Evolutionary conservation across 2,797 vertebrate genomes (phyloP).

Genomic region (Uromys caudimaculatus): DNA sequence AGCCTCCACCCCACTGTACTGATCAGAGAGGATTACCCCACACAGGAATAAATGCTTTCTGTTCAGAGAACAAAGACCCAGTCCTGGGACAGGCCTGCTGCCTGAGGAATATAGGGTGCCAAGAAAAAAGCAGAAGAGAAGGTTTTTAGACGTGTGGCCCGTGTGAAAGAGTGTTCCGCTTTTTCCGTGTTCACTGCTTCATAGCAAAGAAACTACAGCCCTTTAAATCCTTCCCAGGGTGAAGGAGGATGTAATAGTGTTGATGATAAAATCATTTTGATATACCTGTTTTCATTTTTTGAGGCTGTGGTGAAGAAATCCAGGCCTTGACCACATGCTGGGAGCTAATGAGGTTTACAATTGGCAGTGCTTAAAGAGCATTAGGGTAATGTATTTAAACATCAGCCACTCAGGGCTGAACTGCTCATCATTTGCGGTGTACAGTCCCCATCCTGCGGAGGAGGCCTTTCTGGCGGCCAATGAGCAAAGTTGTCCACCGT

Average conservation of each 20-base stretch:
- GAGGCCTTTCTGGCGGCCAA: slow-evolving; percentile 22
- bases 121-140: not conserved
- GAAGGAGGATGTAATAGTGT: slow-evolving; percentile 65
- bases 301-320: slow-evolving; percentile 65
- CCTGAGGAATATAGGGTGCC: slow-evolving; percentile 13
- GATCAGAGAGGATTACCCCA: not conserved
- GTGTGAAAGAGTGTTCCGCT: not conserved
- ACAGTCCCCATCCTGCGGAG: not conserved
- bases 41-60: not conserved
- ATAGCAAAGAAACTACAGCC: not conserved
- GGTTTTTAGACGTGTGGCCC: not conserved
- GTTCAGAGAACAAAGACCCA: not conserved
- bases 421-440: slow-evolving; percentile 49
- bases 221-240: slow-evolving; percentile 66
- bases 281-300: slow-evolving; percentile 78
- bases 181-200: not conserved
- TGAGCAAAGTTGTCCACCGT: slow-evolving; percentile 1
- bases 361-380: slow-evolving; percentile 76
- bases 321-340: slow-evolving; percentile 79
- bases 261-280: slow-evolving; percentile 75
- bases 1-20: not conserved
- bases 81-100: not conserved
- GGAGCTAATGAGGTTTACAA: slow-evolving; percentile 82
- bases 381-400: slow-evolving; percentile 82
- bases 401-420: slow-evolving; percentile 65